Percentiles rank a stretch among this genome's conserved stretches.
These are phyloP conservation scores for Allolobophora icterica DNA, from an alignment of 2,888 invertebrate species.

Conservation along the genomic window DNA sequence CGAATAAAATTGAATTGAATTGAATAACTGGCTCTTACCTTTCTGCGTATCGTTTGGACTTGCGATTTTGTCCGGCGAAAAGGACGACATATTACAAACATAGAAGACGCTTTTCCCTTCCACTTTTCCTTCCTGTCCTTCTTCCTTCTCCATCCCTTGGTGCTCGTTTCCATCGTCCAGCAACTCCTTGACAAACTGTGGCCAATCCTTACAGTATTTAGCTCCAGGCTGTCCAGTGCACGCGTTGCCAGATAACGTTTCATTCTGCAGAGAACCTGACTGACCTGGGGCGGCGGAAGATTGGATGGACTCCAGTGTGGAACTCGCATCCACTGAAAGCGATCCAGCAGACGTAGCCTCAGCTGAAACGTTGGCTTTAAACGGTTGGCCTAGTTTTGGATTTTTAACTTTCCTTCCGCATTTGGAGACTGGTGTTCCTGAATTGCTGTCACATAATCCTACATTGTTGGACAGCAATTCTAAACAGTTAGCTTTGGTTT, in stretches of 20 bases:
- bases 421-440: too few species aligned
- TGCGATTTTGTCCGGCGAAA: background rate
- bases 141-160: background rate
- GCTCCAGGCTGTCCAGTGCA: background rate
- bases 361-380: background rate
- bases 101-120: conserved; percentile 17
- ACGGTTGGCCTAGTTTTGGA: background rate
- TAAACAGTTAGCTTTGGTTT: background rate
- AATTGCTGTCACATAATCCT: background rate
- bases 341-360: background rate
- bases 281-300: background rate
- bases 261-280: background rate
- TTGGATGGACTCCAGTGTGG: background rate
- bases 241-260: background rate
- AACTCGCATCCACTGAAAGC: background rate
- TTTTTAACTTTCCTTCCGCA: background rate
- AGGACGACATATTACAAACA: background rate
- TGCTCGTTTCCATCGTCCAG: background rate
- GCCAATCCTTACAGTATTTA: background rate
- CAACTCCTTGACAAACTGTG: background rate
- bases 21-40: background rate
- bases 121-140: background rate
- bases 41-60: background rate
- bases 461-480: background rate
- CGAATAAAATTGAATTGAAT: too few species aligned